Evolutionary conservation across 1,140 invertebrate species (phyloP).

Genomic region (Halictus rubicundus): DNA sequence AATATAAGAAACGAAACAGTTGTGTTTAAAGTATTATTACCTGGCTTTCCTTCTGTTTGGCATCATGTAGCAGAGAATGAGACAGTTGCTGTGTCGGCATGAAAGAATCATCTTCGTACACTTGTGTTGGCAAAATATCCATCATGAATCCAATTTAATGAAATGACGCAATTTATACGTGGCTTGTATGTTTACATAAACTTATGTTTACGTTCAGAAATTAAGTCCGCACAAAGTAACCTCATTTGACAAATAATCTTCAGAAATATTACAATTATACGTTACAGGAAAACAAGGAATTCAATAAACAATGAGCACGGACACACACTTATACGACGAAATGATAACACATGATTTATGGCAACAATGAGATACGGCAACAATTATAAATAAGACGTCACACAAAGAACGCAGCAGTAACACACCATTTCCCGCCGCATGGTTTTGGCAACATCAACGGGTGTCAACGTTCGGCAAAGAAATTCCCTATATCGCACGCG

Average conservation of each 20-base stretch:
- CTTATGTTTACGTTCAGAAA: background rate
- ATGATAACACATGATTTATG: background rate
- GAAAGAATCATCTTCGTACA: conserved; percentile 40
- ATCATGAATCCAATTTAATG: conserved; percentile 15
- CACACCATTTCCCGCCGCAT: background rate
- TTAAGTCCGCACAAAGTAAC: background rate
- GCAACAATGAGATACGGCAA: background rate
- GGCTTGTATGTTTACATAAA: background rate
- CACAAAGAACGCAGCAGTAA: too few species aligned
- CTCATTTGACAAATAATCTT: background rate
- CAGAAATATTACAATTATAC: background rate
- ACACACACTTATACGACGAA: background rate
- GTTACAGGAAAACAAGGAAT: too few species aligned
- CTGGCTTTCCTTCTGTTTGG: background rate
- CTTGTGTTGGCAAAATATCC: conserved; percentile 59
- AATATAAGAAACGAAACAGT: background rate
- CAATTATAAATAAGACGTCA: background rate
- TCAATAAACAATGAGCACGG: background rate
- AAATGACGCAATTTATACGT: background rate
- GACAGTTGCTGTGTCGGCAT: conserved; percentile 8
- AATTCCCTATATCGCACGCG: background rate
- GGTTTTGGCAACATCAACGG: too few species aligned
- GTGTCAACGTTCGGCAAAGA: background rate
- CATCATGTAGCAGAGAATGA: background rate
- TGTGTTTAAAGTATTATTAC: conserved; percentile 10